Evolutionary conservation across 2,888 invertebrate species (phyloP), one percentile per base, ranked within the genome.

Genomic region (Scaptomyza flava): DNA sequence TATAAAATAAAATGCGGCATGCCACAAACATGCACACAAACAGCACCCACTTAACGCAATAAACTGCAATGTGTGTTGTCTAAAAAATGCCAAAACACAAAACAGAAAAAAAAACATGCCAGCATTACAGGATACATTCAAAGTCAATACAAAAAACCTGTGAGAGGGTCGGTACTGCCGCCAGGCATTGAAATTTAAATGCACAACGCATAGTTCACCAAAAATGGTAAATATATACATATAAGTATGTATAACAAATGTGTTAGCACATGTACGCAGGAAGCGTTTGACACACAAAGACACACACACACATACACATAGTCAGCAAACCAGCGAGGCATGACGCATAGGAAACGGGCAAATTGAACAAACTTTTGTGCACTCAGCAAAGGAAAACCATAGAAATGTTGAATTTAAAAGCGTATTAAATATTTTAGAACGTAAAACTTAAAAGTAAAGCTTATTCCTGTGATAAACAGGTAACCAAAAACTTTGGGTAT

Each of bases 181-280:
- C 50, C 67, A 77, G 80, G 64, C 80, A 82, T 68, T 69, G 68
- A 80, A 87, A 87, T 84, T 87, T 82, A 86, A 87, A 87, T 84
- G 88, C 88, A 72, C 86, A 86, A 68, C 86, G 71, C 72, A 85
- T 82, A 85, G 86, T 78, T 71, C 47, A 61, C 63, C 12, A 61
- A 76, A 65, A 57, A 78, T 72, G 60, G 62, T 67, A 73, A 64
- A 46, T 12, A 48, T 20, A 50, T 41, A 52, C 17, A 36, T 11
- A 42, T 51, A 47, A 33, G 41, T 53, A 8, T 46, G 31, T 62
- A 42, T 45, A 20, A 30, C 50, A 75, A 78, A 75, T 72, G 72
- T 67, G 84, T 61, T 68, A 78, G 77, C 72, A 77, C 72, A 64
- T 72, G 68, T 72, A 68, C 51, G 42, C 65, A 75, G 75, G 75